Evolutionary conservation across 2,888 invertebrate genomes (phyloP).

Genomic region (Eurytoma adleriae): DNA sequence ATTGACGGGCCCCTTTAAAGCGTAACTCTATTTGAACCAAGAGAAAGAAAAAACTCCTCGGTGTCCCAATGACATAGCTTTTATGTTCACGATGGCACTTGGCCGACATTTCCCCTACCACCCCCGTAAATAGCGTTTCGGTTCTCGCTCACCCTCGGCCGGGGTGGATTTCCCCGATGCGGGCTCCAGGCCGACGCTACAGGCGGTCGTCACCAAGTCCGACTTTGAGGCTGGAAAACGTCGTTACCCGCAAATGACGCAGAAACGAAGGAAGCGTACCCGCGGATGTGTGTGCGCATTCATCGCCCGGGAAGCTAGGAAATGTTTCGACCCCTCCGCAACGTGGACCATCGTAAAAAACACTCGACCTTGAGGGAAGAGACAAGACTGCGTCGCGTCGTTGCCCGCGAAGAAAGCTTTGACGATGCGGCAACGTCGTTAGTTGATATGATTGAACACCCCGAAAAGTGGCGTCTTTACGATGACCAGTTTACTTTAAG

Average conservation of each 20-base stretch:
- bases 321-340: not conserved
- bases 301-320: not conserved
- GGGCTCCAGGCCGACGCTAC: conserved; percentile 6
- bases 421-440: not conserved
- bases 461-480: no score
- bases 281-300: not conserved
- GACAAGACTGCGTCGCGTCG: not conserved
- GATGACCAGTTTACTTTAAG: no score
- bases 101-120: conserved; percentile 47
- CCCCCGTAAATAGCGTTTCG: conserved; percentile 37
- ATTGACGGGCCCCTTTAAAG: not conserved
- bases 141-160: conserved; percentile 4
- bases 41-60: conserved; percentile 10
- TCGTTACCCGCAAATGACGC: conserved; percentile 56
- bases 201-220: conserved; percentile 37
- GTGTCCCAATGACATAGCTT: conserved; percentile 55
- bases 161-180: not conserved
- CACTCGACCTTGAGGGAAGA: conserved; percentile 1
- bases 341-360: conserved; percentile 13
- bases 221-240: conserved; percentile 45
- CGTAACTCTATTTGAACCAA: conserved; percentile 23
- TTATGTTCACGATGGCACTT: conserved; percentile 45
- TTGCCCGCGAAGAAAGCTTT: not conserved
- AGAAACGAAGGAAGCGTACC: conserved; percentile 31
- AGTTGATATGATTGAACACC: no score